These are phyloP conservation scores for Syngnathus rostellatus DNA, from an alignment of 2,797 vertebrate genomes.

Conservation along the genomic window DNA sequence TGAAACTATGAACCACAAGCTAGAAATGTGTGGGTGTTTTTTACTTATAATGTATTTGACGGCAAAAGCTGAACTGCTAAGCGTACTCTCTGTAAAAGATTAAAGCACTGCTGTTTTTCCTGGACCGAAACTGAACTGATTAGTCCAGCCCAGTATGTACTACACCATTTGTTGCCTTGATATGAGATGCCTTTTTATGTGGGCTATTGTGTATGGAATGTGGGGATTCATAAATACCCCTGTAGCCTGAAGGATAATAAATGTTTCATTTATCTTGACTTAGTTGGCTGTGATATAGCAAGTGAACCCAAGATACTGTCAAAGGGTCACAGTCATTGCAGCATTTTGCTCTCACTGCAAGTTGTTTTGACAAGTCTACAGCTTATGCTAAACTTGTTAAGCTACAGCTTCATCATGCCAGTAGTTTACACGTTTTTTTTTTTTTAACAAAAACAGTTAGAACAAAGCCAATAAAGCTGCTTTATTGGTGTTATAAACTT, in stretches of 20 bases:
- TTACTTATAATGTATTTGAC: too few species aligned
- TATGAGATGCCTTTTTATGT: background rate
- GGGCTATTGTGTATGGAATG: background rate
- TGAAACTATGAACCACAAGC: background rate
- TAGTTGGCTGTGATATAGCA: background rate
- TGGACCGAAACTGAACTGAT: too few species aligned
- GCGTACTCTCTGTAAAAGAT: too few species aligned
- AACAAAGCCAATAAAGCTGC: background rate
- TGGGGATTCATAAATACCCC: background rate
- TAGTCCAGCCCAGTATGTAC: too few species aligned
- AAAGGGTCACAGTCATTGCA: background rate
- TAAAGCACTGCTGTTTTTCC: too few species aligned
- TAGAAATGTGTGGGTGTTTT: too few species aligned
- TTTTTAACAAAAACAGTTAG: background rate
- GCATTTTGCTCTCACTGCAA: slow-evolving; percentile 1
- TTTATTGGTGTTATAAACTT: too few species aligned
- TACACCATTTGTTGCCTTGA: background rate
- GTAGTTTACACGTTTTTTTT: background rate
- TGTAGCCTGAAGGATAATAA: background rate
- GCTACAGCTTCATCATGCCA: background rate
- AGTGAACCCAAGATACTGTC: background rate
- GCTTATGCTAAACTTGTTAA: background rate
- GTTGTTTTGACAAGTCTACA: background rate
- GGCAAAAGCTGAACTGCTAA: too few species aligned
- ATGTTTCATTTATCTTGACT: background rate